Percentiles rank a stretch among this genome's conserved stretches.
phyloP scores from a whole-genome alignment of 2,888 invertebrate species.

The Plebejus argus region DNA sequence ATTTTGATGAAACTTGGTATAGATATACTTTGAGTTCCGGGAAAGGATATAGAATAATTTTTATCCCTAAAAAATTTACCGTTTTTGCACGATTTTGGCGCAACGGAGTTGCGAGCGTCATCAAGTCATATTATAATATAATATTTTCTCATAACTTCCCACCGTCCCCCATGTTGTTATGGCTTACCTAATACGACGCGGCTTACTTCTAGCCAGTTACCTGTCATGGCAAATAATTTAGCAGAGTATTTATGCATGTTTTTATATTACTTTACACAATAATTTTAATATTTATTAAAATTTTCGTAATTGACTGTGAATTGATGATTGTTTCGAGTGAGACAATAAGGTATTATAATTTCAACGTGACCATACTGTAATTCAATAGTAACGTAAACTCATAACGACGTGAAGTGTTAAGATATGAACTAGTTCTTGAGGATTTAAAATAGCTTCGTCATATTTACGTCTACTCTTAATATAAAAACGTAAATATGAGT shows the following conservation, averaged over 20 bases:
- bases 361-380: background rate
- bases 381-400: background rate
- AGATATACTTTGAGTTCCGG: too few species aligned
- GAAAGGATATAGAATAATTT: too few species aligned
- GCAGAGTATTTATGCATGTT: too few species aligned
- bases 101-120: too few species aligned
- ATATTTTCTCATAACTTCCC: too few species aligned
- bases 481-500: too few species aligned
- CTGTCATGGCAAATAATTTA: too few species aligned
- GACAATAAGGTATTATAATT: background rate
- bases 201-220: background rate
- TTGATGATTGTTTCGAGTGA: background rate
- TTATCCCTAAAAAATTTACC: too few species aligned
- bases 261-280: background rate
- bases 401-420: background rate
- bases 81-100: too few species aligned
- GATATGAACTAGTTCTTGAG: background rate
- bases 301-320: background rate
- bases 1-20: too few species aligned
- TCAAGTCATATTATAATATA: too few species aligned
- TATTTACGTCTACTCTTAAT: background rate
- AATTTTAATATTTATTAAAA: background rate
- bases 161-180: background rate
- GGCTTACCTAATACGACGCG: background rate
- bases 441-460: background rate